Percentiles rank a stretch among this genome's conserved stretches.
Evolutionary conservation across 2,113 vertebrate species (phyloP).

Genomic region (Sciurus niger): DNA sequence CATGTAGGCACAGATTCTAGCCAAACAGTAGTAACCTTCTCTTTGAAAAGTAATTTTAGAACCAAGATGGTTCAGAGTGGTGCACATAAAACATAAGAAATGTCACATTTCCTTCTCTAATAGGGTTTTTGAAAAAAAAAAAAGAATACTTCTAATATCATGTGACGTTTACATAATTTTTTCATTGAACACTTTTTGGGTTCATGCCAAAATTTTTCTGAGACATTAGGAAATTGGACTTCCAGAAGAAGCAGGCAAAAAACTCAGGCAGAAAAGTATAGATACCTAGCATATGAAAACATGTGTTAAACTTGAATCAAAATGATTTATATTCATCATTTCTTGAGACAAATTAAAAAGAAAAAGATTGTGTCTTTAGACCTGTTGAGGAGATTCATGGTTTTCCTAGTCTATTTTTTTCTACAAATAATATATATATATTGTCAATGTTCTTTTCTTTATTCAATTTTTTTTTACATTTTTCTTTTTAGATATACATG

Average conservation of each 20-base stretch:
- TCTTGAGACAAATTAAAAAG: not conserved
- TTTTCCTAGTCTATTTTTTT: not conserved
- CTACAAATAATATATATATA: not conserved
- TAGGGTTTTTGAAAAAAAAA: too few species aligned
- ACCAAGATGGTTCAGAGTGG: not conserved
- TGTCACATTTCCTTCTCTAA: not conserved
- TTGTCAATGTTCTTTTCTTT: not conserved
- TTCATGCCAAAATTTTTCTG: not conserved
- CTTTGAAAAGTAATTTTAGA: not conserved
- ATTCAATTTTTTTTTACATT: too few species aligned
- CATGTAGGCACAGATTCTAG: not conserved
- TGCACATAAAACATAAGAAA: too few species aligned
- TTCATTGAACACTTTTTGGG: not conserved
- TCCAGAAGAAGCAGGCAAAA: not conserved
- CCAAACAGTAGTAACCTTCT: too few species aligned
- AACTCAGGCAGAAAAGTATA: not conserved
- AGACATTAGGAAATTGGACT: not conserved
- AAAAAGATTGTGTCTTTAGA: not conserved
- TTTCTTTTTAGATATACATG: too few species aligned
- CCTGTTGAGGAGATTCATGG: not conserved
- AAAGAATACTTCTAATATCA: not conserved
- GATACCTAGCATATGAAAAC: not conserved
- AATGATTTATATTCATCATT: not conserved
- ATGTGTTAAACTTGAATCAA: not conserved
- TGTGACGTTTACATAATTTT: not conserved